phyloP scores from a whole-genome alignment of 2,888 invertebrate genomes.

The Octonoba sinensis region DNA sequence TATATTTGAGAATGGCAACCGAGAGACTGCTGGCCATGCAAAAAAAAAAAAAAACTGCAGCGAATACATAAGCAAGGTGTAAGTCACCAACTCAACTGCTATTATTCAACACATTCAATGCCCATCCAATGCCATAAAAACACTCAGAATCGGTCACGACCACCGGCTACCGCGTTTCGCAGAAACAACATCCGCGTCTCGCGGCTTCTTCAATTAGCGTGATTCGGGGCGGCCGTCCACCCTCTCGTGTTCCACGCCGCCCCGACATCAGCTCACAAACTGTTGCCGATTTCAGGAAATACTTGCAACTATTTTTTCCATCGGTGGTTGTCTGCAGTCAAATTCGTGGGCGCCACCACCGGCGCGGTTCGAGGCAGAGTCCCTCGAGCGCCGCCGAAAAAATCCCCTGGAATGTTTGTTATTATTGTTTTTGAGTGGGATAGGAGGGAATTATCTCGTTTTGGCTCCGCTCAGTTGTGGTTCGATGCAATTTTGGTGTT shows the following conservation, averaged over 20 bases:
- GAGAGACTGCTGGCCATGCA: too few relatives aligned
- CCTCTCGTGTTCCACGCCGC: constrained; percentile 8
- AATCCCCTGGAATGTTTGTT: too few relatives aligned
- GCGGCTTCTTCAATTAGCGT: constrained; percentile 17
- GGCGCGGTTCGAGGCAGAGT: constrained; percentile 2
- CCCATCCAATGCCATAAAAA: background rate
- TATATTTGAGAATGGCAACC: too few relatives aligned
- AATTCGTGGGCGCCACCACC: constrained; percentile 18
- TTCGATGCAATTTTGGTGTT: too few relatives aligned
- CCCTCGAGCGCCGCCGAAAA: background rate
- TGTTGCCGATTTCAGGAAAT: background rate
- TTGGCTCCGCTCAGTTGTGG: too few relatives aligned
- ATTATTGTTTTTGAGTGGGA: too few relatives aligned
- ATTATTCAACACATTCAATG: too few relatives aligned
- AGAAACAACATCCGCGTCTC: constrained; percentile 22
- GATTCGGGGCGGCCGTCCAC: constrained; percentile 8
- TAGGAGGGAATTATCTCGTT: too few relatives aligned
- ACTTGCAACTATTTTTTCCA: constrained; percentile 6
- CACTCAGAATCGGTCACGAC: constrained; percentile 32
- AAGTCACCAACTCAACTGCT: too few relatives aligned
- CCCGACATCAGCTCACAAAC: background rate
- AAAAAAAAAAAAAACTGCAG: too few relatives aligned
- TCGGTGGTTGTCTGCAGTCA: constrained; percentile 5
- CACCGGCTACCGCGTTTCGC: constrained; percentile 50
- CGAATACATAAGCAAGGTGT: too few relatives aligned